phyloP scores from a whole-genome alignment of 2,113 vertebrate genomes.

The Orthochromis malagaraziensis region DNA sequence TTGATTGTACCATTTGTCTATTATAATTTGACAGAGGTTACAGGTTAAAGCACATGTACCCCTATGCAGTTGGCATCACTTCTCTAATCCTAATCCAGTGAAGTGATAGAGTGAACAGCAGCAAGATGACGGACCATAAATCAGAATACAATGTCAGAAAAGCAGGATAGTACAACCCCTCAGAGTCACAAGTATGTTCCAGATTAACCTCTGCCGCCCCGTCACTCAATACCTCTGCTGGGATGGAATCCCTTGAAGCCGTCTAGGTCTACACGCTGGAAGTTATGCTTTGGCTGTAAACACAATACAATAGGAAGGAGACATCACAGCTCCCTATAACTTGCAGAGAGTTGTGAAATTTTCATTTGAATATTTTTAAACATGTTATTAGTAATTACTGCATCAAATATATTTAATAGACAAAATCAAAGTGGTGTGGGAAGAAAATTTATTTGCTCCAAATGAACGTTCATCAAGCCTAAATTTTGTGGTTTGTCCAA shows the following conservation, averaged over 20 bases:
- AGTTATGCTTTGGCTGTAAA: conserved; percentile 36
- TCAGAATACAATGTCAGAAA: conserved; percentile 41
- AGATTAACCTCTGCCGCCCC: conserved; percentile 58
- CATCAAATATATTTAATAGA: not conserved
- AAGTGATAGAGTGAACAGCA: conserved; percentile 32
- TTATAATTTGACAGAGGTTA: not conserved
- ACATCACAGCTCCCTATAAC: not conserved
- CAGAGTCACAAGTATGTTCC: conserved; percentile 50
- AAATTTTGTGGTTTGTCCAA: conserved; percentile 47
- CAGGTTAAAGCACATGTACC: not conserved
- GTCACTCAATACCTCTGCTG: conserved; percentile 30
- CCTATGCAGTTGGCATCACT: conserved; percentile 1
- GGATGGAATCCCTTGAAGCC: conserved; percentile 41
- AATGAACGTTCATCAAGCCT: conserved; percentile 37
- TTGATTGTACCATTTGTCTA: conserved; percentile 1
- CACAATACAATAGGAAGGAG: not conserved
- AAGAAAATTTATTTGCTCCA: conserved; percentile 44
- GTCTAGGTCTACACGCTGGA: conserved; percentile 23
- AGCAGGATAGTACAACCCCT: conserved; percentile 34
- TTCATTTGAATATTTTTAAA: conserved; percentile 7
- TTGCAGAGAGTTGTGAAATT: conserved; percentile 14
- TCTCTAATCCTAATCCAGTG: conserved; percentile 41
- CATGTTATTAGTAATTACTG: not conserved
- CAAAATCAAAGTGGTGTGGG: conserved; percentile 8
- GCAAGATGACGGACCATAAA: conserved; percentile 41